Percentiles rank a stretch among this genome's conserved stretches.
These are phyloP conservation scores for Andrena minutula DNA, from an alignment of 2,888 invertebrate species.

Conservation along the genomic window DNA sequence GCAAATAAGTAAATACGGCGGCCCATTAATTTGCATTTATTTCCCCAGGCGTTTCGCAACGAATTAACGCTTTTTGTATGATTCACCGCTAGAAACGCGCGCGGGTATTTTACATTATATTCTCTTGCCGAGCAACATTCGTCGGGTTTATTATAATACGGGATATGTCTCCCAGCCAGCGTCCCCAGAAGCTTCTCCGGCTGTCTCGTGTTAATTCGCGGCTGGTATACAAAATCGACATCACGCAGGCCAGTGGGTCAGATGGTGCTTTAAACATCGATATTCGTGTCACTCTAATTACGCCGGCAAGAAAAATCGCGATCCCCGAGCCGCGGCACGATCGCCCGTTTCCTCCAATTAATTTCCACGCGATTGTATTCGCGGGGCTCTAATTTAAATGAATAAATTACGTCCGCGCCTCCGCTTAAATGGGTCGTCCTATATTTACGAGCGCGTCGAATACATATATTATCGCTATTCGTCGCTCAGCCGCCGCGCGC, in stretches of 20 bases:
- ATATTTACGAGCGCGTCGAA: slow-evolving; percentile 66
- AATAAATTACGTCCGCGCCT: slow-evolving; percentile 72
- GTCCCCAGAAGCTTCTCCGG: too few species aligned
- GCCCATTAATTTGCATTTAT: slow-evolving; percentile 47
- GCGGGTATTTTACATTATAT: background rate
- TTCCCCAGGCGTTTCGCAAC: slow-evolving; percentile 23
- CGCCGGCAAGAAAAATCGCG: slow-evolving; percentile 15
- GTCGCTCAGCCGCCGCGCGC: slow-evolving; percentile 39
- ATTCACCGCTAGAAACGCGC: slow-evolving; percentile 9
- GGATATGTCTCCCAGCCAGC: background rate
- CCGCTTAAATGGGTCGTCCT: slow-evolving; percentile 66
- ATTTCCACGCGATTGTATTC: slow-evolving; percentile 60
- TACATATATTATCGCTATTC: slow-evolving; percentile 67
- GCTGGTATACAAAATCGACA: too few species aligned
- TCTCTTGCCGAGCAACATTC: background rate
- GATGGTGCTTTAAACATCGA: background rate
- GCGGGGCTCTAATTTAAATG: slow-evolving; percentile 70
- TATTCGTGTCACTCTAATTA: slow-evolving; percentile 27
- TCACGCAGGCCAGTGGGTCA: background rate
- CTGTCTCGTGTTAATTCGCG: too few species aligned
- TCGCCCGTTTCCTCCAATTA: slow-evolving; percentile 67
- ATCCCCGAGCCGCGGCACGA: slow-evolving; percentile 43
- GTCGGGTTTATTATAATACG: background rate
- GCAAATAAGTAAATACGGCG: slow-evolving; percentile 61
- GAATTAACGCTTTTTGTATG: slow-evolving; percentile 15